Evolutionary conservation across 2,797 vertebrate genomes (phyloP).

Genomic region (Lophius americanus): DNA sequence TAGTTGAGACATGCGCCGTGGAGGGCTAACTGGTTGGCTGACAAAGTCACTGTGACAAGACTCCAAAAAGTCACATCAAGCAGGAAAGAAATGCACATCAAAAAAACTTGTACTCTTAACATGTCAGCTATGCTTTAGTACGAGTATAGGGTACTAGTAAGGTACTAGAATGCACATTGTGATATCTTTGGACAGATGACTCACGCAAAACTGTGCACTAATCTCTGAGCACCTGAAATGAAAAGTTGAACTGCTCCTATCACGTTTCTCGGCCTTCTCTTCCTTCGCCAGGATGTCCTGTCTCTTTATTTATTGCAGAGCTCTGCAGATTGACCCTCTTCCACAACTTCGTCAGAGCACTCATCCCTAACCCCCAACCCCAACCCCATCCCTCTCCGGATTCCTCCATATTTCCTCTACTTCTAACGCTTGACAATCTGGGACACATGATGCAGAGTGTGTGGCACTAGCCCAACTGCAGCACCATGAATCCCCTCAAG

Average conservation of each 20-base stretch:
- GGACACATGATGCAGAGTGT: conserved; percentile 44
- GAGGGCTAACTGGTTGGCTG: not conserved
- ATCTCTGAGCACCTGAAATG: not conserved
- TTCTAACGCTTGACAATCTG: conserved; percentile 38
- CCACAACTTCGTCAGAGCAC: conserved; percentile 20
- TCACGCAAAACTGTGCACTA: not conserved
- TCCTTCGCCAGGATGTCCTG: conserved; percentile 5
- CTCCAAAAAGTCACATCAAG: not conserved
- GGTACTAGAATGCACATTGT: not conserved
- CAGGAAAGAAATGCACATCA: not conserved
- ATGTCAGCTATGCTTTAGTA: not conserved
- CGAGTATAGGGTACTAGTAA: too few species aligned
- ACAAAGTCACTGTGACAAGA: not conserved
- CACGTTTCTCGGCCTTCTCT: conserved; percentile 7
- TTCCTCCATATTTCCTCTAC: not conserved
- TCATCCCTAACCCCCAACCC: not conserved
- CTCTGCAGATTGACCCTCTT: conserved; percentile 7
- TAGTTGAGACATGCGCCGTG: not conserved
- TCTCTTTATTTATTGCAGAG: conserved; percentile 8
- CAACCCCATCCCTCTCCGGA: conserved; percentile 1
- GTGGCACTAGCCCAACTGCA: conserved; percentile 37
- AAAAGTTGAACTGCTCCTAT: not conserved
- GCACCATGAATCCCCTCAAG: conserved; percentile 20
- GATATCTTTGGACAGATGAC: not conserved
- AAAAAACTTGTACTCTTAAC: not conserved